Conservation (phyloP, 2,797 vertebrate species). For the Zalophus californianus region DNA sequence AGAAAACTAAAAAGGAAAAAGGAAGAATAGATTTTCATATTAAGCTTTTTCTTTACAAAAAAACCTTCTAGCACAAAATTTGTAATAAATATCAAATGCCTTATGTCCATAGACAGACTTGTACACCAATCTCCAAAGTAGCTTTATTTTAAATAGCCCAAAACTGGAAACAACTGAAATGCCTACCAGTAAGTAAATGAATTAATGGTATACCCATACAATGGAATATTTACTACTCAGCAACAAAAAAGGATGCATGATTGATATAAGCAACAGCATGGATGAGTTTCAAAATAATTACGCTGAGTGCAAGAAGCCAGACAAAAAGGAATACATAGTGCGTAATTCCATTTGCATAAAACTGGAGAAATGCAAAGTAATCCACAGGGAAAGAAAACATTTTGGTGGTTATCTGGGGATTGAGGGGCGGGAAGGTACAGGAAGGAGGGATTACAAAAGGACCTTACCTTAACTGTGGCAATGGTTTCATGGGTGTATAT, state of each 20-base stretch:
- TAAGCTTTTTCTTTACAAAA: slow-evolving; percentile 42
- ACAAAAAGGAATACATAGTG: neutral
- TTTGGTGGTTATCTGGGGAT: neutral
- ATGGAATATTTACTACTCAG: neutral
- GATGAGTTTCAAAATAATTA: slow-evolving; percentile 36
- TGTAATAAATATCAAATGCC: neutral
- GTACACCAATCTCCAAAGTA: neutral
- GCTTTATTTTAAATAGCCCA: slow-evolving; percentile 43
- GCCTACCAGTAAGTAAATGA: neutral
- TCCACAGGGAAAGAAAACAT: neutral
- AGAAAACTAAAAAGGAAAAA: neutral
- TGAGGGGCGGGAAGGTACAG: neutral
- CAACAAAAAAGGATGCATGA: neutral
- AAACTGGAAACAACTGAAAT: slow-evolving; percentile 33
- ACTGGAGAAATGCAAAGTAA: slow-evolving; percentile 32
- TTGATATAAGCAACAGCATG: neutral
- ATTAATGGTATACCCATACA: neutral
- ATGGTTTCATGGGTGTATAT: neutral
- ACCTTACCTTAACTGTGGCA: neutral
- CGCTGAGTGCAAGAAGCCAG: neutral
- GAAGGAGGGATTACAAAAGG: neutral
- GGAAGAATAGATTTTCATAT: neutral
- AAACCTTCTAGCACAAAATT: slow-evolving; percentile 35
- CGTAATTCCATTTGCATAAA: neutral
- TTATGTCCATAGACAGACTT: neutral